Base-by-base conservation (phyloP, 2,888 invertebrate species). In the Eilema depressum region DNA sequence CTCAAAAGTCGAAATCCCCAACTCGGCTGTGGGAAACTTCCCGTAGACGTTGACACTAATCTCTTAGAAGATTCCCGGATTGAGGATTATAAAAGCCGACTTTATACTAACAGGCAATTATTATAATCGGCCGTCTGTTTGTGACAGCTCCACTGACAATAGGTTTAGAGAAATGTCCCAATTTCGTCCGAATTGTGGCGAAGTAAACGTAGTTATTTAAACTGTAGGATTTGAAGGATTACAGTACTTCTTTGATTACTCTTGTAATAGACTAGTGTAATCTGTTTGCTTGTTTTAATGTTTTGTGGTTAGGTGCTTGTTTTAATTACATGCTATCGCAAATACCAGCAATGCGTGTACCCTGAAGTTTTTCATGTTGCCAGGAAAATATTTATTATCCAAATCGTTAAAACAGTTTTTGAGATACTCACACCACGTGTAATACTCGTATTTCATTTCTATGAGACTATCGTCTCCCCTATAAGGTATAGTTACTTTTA, bases 1-100 rank as follows among this genome's bases (percentile, higher is more conserved):
- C 68, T 74, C 57, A 74, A 73, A 81, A 75, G 66, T 75, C 74
- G 74, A 74, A 68, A 74, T 72, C 68, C 28, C 70, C 73, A 83
- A 73, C 76, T 80, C 77, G 64, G 79, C 79, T 73, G 79, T 71
- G 72, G 71, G 68, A 69, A 79, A 81, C 74, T 47, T 81, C 79
- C 57, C 20, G 23, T n/a, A 69, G 69, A 73, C 73, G 73, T 72
- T 63, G 77, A 79, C 83, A 81, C 75, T 81, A 81, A 81, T 81
- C 82, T 75, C 68, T 71, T 26, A 71, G 69, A 69, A 79, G 73
- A 75, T 62, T 66, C 47, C 57, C 64, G 70, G 70, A 71, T 70
- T 57, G 73, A 63, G 73, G 73, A 81, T 83, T 83, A 81, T 79
- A 83, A 73, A 79, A 77, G 70, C 62, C 62, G 41, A 60, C 63